Base-by-base conservation (phyloP, 2,797 vertebrate species). In the Lacerta bilineata region DNA sequence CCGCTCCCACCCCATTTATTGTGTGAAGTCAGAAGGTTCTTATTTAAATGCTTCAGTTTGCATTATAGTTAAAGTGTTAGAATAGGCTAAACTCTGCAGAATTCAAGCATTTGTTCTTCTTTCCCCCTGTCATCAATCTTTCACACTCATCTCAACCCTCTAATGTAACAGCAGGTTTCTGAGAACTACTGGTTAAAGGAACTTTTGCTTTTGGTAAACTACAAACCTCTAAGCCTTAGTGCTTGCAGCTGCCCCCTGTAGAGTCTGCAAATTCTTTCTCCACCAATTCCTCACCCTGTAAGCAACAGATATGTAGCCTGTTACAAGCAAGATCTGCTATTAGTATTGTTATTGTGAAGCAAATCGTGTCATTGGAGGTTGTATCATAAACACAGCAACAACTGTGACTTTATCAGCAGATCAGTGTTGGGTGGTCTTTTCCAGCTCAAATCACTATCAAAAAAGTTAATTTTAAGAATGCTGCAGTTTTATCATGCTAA, bases 61-160 rank as follows among this genome's bases (percentile, higher is more conserved):
- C 90, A 6, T 91, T 94, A 91, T 88, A 91, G 94, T 89, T 85
- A 93, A 95, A 92, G 94, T 95, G 94, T 95, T 96, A 93, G 69
- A 90, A 92, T 93, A 91, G 95, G 95, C 96, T 97, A 97, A 97
- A 96, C 2, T 87, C 95, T 93, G 90, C 94, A 93, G 97, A 97
- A 95, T 94, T 95, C 83, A 75, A 93, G 93, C 95, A 93, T 96
- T 97, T 97, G 94, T 96, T 97, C 96, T 94, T 93, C 85, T 91
- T 93, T 96, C 96, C 90, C 90, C 39, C 90, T 87, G 94, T 97
- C 95, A 97, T 97, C 96, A 94, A 95, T 97, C 96, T 95, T 97
- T 97, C 96, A 97, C 93, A 74, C 88, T 94, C 88, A 1, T 91
- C 94, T 93, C 93, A 92, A 94, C 93, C 91, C 94, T 91, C 96